Conservation (phyloP, 2,888 invertebrate species). For the Tethea ocularis region DNA sequence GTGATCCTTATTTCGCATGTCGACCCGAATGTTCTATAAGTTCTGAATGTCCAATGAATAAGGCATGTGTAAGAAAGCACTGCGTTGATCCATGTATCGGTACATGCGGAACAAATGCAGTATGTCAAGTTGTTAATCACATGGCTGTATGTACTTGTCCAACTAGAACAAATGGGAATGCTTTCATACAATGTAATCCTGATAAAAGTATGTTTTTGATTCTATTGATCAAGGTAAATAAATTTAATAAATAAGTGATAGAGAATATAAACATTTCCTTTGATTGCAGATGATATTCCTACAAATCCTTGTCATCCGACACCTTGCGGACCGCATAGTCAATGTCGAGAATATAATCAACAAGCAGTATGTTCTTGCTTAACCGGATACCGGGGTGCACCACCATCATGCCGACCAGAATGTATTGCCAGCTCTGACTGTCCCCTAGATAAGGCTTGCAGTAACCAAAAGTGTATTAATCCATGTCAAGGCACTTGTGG, state of each 20-base stretch:
- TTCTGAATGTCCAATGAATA: conserved; percentile 87
- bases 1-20: conserved; percentile 88
- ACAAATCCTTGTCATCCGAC: conserved; percentile 85
- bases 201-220: conserved; percentile 70
- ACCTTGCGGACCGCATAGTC: conserved; percentile 86
- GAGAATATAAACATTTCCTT: background rate
- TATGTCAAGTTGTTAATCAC: conserved; percentile 89
- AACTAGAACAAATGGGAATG: conserved; percentile 87
- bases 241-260: background rate
- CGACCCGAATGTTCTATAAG: conserved; percentile 90
- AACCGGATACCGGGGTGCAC: conserved; percentile 85
- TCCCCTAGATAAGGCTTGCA: conserved; percentile 87
- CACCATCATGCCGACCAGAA: conserved; percentile 88
- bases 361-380: conserved; percentile 88
- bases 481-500: conserved; percentile 93
- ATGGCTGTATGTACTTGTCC: conserved; percentile 91
- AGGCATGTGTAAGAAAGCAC: conserved; percentile 87
- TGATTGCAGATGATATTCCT: conserved; percentile 59
- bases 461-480: conserved; percentile 88
- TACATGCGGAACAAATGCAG: conserved; percentile 89
- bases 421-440: conserved; percentile 90
- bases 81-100: conserved; percentile 89
- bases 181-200: conserved; percentile 86
- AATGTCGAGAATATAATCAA: conserved; percentile 84
- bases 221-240: conserved; percentile 1